Base-by-base conservation (phyloP, 1,140 invertebrate genomes). In the Dendrolimus punctatus region DNA sequence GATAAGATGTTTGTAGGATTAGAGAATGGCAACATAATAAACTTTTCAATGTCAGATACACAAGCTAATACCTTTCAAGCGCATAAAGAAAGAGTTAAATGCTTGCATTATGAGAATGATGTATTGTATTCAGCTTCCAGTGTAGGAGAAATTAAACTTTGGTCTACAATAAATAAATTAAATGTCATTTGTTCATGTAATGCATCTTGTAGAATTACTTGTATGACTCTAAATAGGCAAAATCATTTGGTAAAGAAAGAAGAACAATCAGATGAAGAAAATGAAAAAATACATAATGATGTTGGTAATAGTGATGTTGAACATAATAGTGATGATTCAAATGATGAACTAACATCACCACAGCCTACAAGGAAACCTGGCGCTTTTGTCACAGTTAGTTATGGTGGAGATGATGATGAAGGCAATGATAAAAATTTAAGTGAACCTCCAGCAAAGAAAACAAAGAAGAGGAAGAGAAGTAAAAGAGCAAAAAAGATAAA, bases 121-220 rank as follows among this genome's bases (percentile, higher is more conserved):
- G 87, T 88, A 41, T 65, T 93, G 5, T 89, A 91, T 43, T 90
- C 92, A 36, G 91, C 89, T 10, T 93, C 92, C 2, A 96, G 94
- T 85, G 89, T 91, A 44, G 95, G 95, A 0, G 90, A 93, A 74
- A 89, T 96, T 42, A 95, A 95, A 87, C 65, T 95, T 0, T 96
- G 94, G 94, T 87, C 77, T 9, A 66, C 85, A 6, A 73, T 88
- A 40, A 76, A 87, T 2, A 80, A 80, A 53, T 80, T 94, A 38
- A 76, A 70, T 56, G 80, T 89, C 71, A 69, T 91, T 53, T 80
- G 82, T 48, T 78, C 75, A 47, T 62, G 69, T 38, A 89, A 88
- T 73, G 89, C 90, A 5, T 88, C 89, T 23, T 92, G 91, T 72
- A 87, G 91, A 64, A 82, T 91, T 5, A 92, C 90, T 38, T 91